Evolutionary conservation across 1,140 invertebrate genomes (phyloP), one percentile per base, ranked within the genome.

Genomic region (Pachypeltis micranthus): DNA sequence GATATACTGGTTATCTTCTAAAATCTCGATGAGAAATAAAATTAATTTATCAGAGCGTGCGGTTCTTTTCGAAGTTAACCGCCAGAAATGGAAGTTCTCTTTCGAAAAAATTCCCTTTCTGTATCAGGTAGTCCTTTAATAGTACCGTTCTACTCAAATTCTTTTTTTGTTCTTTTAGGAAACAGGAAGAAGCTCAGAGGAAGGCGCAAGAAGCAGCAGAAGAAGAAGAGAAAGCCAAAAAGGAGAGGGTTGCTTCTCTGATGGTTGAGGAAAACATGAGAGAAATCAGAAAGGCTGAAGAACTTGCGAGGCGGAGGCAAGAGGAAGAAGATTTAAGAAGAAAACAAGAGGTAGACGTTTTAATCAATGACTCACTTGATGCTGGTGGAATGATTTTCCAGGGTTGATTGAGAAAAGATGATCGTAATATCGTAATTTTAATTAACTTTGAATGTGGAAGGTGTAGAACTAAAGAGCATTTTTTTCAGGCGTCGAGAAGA

Each of bases 321-420:
- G 77, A 77, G 62, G 79, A 80, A 65, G 77, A 68, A 73, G 77
- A 73, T 70, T 74, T 71, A 69, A 78, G 69, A 65, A 78, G 73
- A 24, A 69, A 68, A 56, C 61, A 65, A 61, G 68, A 69, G 66
- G 67, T 68, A 56, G 59, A 31, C 27, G 25, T 58, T 59, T 55
- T 12, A 12, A 14, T 58, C 56, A n/a, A n/a, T n/a, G n/a, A n/a
- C n/a, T n/a, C n/a, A n/a, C n/a, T n/a, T n/a, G n/a, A n/a, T n/a
- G n/a, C n/a, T n/a, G n/a, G n/a, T n/a, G n/a, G n/a, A n/a, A n/a
- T n/a, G n/a, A n/a, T n/a, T n/a, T n/a, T n/a, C n/a, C n/a, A n/a
- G 10, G 10, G 1, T n/a, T n/a, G n/a, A n/a, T n/a, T n/a, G n/a
- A n/a, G n/a, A n/a, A n/a, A n/a, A n/a, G n/a, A n/a, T n/a, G n/a